Evolutionary conservation across 1,140 invertebrate genomes (phyloP).

Genomic region (Tetragonula clypearis): DNA sequence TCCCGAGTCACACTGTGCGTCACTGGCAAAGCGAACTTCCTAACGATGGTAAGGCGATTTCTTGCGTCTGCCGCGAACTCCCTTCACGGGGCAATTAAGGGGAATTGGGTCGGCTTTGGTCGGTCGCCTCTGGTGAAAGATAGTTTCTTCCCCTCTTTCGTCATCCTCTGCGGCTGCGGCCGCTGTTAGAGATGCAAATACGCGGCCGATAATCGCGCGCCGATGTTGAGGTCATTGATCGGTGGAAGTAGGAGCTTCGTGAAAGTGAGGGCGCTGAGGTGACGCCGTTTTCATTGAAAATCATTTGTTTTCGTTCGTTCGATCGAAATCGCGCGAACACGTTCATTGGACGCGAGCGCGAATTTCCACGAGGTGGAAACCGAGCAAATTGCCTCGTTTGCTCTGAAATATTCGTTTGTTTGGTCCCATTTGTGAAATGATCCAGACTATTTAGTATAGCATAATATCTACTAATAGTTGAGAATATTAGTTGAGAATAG

Average conservation of each 20-base stretch:
- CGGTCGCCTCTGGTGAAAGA: constrained; percentile 14
- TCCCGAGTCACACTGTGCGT: background rate
- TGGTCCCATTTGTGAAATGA: too few relatives aligned
- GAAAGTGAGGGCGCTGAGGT: background rate
- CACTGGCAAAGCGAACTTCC: constrained; percentile 11
- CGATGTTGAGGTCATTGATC: constrained; percentile 1
- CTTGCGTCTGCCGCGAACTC: constrained; percentile 11
- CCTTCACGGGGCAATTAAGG: constrained; percentile 7
- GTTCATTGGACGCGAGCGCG: background rate
- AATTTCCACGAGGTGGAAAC: too few relatives aligned
- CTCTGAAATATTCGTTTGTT: too few relatives aligned
- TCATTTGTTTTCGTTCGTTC: background rate
- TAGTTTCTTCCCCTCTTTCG: constrained; percentile 2
- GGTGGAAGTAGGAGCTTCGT: background rate
- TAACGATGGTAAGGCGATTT: constrained; percentile 14
- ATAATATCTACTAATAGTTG: too few relatives aligned
- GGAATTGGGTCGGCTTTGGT: constrained; percentile 26
- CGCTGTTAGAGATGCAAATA: constrained; percentile 5
- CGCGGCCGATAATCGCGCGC: background rate
- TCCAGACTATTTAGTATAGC: too few relatives aligned
- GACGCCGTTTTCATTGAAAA: background rate
- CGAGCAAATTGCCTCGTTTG: too few relatives aligned
- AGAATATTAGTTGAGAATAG: too few relatives aligned
- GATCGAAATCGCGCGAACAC: too few relatives aligned
- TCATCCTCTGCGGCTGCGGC: background rate